Evolutionary conservation across 2,888 invertebrate genomes (phyloP).

Genomic region (Idaea straminata): DNA sequence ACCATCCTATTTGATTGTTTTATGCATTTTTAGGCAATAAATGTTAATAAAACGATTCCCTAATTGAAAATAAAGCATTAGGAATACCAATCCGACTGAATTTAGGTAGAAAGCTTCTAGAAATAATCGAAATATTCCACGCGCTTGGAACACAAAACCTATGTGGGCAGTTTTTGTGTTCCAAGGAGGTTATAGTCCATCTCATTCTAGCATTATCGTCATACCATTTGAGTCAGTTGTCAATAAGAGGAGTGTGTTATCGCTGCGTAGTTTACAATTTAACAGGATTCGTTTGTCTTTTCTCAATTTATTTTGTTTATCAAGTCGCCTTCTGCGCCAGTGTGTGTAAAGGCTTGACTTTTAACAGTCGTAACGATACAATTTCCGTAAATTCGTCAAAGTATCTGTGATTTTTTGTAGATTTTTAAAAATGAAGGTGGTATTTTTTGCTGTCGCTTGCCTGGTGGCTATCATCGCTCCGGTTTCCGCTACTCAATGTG

Average conservation of each 20-base stretch:
- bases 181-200: conserved; percentile 1
- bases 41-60: background rate
- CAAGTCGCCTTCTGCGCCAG: conserved; percentile 85
- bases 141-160: conserved; percentile 73
- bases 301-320: conserved; percentile 54
- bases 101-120: background rate
- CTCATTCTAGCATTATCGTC: conserved; percentile 30
- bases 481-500: conserved; percentile 83
- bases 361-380: conserved; percentile 43
- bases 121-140: conserved; percentile 43
- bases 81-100: conserved; percentile 70
- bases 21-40: conserved; percentile 9
- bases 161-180: conserved; percentile 43
- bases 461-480: conserved; percentile 73
- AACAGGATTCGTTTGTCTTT: conserved; percentile 52
- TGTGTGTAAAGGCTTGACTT: conserved; percentile 85
- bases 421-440: conserved; percentile 77
- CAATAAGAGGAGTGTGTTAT: conserved; percentile 64
- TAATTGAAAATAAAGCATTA: background rate
- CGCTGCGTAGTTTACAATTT: conserved; percentile 70
- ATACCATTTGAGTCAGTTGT: conserved; percentile 55
- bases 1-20: conserved; percentile 31
- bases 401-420: conserved; percentile 73
- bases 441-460: conserved; percentile 71
- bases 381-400: conserved; percentile 57